phyloP scores from a whole-genome alignment of 2,113 vertebrate genomes.

The Passer montanus region DNA sequence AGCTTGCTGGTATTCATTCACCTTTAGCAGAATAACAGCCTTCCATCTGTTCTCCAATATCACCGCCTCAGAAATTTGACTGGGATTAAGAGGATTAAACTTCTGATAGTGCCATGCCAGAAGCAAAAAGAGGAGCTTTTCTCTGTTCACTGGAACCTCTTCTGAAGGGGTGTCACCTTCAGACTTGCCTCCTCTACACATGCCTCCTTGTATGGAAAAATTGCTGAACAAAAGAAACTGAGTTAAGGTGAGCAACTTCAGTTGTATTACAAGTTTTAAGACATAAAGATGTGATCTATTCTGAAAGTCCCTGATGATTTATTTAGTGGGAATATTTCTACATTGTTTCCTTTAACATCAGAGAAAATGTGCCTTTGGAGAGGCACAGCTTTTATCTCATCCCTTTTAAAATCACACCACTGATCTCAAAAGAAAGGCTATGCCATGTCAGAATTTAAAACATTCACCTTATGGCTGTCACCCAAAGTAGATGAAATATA shows the following conservation, averaged over 20 bases:
- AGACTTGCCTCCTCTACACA: neutral
- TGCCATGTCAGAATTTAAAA: slow-evolving; percentile 43
- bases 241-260: slow-evolving; percentile 30
- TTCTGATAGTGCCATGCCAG: neutral
- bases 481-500: slow-evolving; percentile 20
- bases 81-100: neutral
- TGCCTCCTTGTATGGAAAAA: neutral
- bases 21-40: neutral
- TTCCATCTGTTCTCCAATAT: neutral
- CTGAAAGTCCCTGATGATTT: slow-evolving; percentile 60
- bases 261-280: slow-evolving; percentile 55
- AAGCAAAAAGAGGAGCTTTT: neutral
- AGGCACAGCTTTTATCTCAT: slow-evolving; percentile 30
- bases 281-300: slow-evolving; percentile 18
- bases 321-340: slow-evolving; percentile 64
- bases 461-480: slow-evolving; percentile 31
- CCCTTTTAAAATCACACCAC: slow-evolving; percentile 40
- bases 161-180: neutral
- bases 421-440: slow-evolving; percentile 47
- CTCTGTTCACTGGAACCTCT: neutral
- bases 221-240: slow-evolving; percentile 37
- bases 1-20: neutral
- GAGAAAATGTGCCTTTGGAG: slow-evolving; percentile 48
- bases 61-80: neutral
- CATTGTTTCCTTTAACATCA: slow-evolving; percentile 62